Evolutionary conservation across 2,888 invertebrate genomes (phyloP), one percentile per base, ranked within the genome.

Genomic region (Flexamia atlantica): DNA sequence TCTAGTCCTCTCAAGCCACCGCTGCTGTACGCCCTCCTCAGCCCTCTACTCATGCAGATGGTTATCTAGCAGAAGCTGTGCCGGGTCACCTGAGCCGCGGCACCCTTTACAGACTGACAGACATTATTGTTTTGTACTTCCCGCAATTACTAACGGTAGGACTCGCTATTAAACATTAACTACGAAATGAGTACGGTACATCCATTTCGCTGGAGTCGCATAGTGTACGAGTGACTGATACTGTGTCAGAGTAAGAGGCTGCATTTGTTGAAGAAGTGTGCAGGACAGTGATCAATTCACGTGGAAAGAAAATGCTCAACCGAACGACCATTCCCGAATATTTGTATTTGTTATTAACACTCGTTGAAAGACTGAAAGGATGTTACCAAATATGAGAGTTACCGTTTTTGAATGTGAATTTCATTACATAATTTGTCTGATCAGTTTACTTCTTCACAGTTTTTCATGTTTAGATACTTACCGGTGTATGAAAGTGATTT

Each of bases 11-110:
- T 87, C 0, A 85, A 86, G 28, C 88, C 88, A 1, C 87, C 87
- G 23, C 86, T 87, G 60, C 82, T 88, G 53, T 87, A 86, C 72
- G 87, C 88, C 20, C 85, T 88, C 68, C 85, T 87, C 23, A 84
- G 86, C 20, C 74, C 80, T 0, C 36, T 30, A 0, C 82, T 84
- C 1, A 25, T 84, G 42, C 68, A 79, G 25, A 0, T 79, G 14
- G n/a, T 82, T 14, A 83, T 83, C 23, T 83, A 83, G 83, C 83
- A 80, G 57, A 60, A 80, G 40, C 74, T 83, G 46, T 42, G 76
- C 50, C 50, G 76, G 23, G 76, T 76, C 23, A 76, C 76, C 14
- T 76, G 76, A 76, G 12, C 7, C 70, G 5, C 70, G 70, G 70
- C 70, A 70, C 40, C 2, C 30, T 32, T 3, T 1, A 32, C 7